These are phyloP conservation scores for Desmophyllum pertusum DNA, from an alignment of 92 coral and sea anemone species.

Conservation along the genomic window DNA sequence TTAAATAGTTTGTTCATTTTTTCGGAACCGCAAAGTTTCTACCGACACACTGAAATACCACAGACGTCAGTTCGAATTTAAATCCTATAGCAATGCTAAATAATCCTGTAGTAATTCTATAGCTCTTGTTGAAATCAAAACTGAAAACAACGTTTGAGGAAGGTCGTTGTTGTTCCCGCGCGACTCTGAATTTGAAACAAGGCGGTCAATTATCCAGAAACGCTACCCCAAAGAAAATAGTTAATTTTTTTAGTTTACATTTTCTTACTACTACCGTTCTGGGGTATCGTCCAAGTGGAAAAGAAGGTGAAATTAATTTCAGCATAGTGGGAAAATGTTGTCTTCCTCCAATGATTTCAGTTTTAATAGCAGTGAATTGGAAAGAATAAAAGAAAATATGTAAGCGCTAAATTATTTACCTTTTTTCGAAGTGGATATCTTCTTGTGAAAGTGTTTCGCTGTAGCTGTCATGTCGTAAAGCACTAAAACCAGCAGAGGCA, in stretches of 20 bases:
- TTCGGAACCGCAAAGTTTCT: background rate
- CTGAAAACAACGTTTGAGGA: too few relatives aligned
- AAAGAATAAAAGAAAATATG: background rate
- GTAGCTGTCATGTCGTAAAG: background rate
- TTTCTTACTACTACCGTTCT: too few relatives aligned
- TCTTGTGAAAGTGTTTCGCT: background rate
- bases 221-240: background rate
- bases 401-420: background rate
- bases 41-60: background rate
- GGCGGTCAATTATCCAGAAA: background rate
- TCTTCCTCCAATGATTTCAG: too few relatives aligned
- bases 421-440: background rate
- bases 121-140: background rate
- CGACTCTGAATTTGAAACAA: too few relatives aligned
- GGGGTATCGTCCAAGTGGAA: background rate
- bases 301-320: background rate
- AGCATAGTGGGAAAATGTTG: background rate
- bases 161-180: too few relatives aligned
- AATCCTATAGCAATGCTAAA: background rate
- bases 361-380: too few relatives aligned
- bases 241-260: background rate
- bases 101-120: background rate
- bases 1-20: background rate
- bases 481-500: background rate
- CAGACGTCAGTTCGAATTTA: background rate